Conservation (phyloP, 37 sponge, comb jelly and placozoan genomes). For the Hexactinellida sp. region DNA sequence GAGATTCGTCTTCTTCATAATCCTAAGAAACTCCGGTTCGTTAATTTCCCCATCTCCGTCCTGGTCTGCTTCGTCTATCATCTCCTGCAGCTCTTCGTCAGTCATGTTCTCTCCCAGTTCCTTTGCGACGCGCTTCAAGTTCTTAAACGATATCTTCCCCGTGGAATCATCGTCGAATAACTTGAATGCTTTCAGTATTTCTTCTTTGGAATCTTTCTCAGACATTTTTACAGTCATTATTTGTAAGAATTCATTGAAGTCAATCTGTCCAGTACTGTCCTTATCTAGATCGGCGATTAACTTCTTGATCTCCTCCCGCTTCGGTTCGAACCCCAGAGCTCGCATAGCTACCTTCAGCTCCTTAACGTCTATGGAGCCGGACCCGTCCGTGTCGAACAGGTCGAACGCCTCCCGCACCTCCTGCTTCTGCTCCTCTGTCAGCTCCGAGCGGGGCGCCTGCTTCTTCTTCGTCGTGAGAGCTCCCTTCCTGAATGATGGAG, state of each 20-base stretch:
- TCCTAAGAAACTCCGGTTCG: slow-evolving; percentile 91
- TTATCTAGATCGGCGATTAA: slow-evolving; percentile 90
- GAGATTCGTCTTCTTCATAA: slow-evolving; percentile 99
- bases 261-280: slow-evolving; percentile 90
- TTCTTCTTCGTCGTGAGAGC: slow-evolving; percentile 12
- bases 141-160: slow-evolving; percentile 92
- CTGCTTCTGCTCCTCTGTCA: slow-evolving; percentile 97
- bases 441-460: slow-evolving; percentile 57
- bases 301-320: slow-evolving; percentile 95
- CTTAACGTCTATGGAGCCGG: slow-evolving; percentile 90
- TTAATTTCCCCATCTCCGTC: slow-evolving; percentile 98
- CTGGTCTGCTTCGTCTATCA: slow-evolving; percentile 98
- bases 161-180: slow-evolving; percentile 98
- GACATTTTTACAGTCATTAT: slow-evolving; percentile 98
- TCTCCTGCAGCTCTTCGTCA: slow-evolving; percentile 96
- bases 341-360: slow-evolving; percentile 89
- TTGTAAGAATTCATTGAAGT: slow-evolving; percentile 91
- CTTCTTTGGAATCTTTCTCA: slow-evolving; percentile 95
- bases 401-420: slow-evolving; percentile 98
- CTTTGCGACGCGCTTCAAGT: slow-evolving; percentile 94
- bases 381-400: slow-evolving; percentile 92
- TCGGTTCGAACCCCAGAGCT: slow-evolving; percentile 95
- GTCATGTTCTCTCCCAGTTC: slow-evolving; percentile 96
- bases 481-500: background rate
- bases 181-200: slow-evolving; percentile 88